Evolutionary conservation across 1,140 invertebrate genomes (phyloP), one percentile per base, ranked within the genome.

Genomic region (Diorhabda carinulata): DNA sequence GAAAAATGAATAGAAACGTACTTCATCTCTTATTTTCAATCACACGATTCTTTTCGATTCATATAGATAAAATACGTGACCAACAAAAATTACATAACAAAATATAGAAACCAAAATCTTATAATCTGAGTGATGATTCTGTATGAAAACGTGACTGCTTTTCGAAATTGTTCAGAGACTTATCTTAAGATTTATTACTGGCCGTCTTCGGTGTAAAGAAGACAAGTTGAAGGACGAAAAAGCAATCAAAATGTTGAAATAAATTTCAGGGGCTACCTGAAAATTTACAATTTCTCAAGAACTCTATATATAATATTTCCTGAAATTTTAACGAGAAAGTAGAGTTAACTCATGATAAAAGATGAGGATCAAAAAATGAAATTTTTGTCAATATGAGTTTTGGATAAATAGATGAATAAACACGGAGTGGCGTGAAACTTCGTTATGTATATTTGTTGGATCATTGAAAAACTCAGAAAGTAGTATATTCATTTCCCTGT

Each of bases 111-210:
- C 6, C 47, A 52, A 52, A 62, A 62, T 62, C 61, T 43, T 62
- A 62, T 62, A 43, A 62, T 62, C 61, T 62, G 41, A 62, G 61
- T 62, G 61, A 62, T 43, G 61, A 62, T 62, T 62, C 44, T n/a
- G 43, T 42, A 44, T 62, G 61, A 43, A 45, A 9, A 62, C 61
- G 61, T 62, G 61, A 62, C 61, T 43, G 61, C 41, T 62, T 43
- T 62, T 62, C 61, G 25, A 62, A 62, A 62, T 5, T 62, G n/a
- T 44, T 62, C 42, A 9, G 61, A 4, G 61, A 62, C 61, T 62
- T 62, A 62, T 62, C 61, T 62, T n/a, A 43, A 43, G 43, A 62
- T 41, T 43, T 43, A 59, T 59, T 59, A 25, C n/a, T 62, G 5
- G 25, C 43, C 43, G 61, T 62, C 61, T n/a, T 8, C 41, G 41